Evolutionary conservation across 2,888 invertebrate genomes (phyloP), one percentile per base, ranked within the genome.

Genomic region (Scaptomyza flava): DNA sequence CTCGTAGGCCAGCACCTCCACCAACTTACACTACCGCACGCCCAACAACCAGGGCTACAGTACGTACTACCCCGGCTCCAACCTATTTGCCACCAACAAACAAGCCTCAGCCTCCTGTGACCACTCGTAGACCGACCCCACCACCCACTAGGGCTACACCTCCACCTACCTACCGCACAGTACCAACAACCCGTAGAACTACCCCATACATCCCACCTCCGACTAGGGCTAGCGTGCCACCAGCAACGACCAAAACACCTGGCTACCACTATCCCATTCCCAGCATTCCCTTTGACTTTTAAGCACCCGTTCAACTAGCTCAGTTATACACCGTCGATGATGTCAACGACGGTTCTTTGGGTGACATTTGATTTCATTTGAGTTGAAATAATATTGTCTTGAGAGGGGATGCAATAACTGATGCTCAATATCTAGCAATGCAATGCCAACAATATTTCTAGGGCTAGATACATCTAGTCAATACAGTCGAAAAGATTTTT

Each of bases 381-480:
- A 77, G 63, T 70, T 77, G 77, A 77, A 76, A 76, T 66, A 54
- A 51, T 62, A 64, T 67, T 80, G 75, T 79, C 67, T 65, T 64
- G 48, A 41, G 47, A 68, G 69, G 76, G 65, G 54, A 79, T 68
- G 76, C 65, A 75, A 65, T 70, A 77, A 77, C 77, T 77, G 79
- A 82, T 75, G 85, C 79, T 73, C 69, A 58, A 61, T 77, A 88
- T 88, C 89, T 90, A 90, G 89, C 88, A 84, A 89, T 85, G 77
- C 88, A 89, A 80, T 83, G 84, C 75, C 83, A 89, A 84, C 81
- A 77, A 81, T 84, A 89, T 87, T 80, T 90, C 90, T 87, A 91
- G 87, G 91, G 91, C 91, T 91, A 90, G 91, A 90, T 91, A 87
- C 83, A 85, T 91, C 91, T 91, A 91, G 91, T 91, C 91, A 91